These are phyloP conservation scores for Pangasius djambal DNA, from an alignment of 2,797 vertebrate genomes.

Conservation along the genomic window DNA sequence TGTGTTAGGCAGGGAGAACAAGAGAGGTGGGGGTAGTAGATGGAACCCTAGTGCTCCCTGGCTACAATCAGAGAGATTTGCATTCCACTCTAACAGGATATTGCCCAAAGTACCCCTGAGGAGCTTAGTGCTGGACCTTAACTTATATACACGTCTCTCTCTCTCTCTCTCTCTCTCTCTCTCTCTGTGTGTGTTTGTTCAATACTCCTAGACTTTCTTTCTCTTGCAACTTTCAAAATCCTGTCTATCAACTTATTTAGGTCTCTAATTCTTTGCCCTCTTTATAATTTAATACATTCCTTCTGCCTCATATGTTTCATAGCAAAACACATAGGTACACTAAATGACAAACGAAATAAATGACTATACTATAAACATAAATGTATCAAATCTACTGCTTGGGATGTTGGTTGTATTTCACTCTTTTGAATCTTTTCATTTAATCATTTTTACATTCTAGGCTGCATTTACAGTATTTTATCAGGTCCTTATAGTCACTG, in stretches of 20 bases:
- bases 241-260: neutral
- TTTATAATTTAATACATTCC: too few relatives aligned
- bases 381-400: neutral
- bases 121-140: conserved; percentile 64
- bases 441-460: neutral
- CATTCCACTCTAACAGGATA: conserved; percentile 77
- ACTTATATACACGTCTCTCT: neutral
- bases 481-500: neutral
- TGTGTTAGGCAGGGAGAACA: conserved; percentile 16
- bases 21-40: conserved; percentile 18
- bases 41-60: conserved; percentile 64
- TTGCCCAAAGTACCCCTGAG: conserved; percentile 72
- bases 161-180: too few relatives aligned
- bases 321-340: too few relatives aligned
- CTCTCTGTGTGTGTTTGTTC: conserved; percentile 46
- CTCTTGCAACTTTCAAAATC: conserved; percentile 34
- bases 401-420: neutral
- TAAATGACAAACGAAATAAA: neutral
- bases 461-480: neutral
- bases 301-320: too few relatives aligned
- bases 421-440: neutral
- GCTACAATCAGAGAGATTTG: conserved; percentile 72
- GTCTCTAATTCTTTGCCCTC: too few relatives aligned
- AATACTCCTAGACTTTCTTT: conserved; percentile 35
- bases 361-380: neutral